A percentile compares a stretch with the other conserved stretches of the same genome.
Evolutionary conservation across 92 coral and sea anemone species (phyloP).

Genomic region (Epizoanthus rinbou): DNA sequence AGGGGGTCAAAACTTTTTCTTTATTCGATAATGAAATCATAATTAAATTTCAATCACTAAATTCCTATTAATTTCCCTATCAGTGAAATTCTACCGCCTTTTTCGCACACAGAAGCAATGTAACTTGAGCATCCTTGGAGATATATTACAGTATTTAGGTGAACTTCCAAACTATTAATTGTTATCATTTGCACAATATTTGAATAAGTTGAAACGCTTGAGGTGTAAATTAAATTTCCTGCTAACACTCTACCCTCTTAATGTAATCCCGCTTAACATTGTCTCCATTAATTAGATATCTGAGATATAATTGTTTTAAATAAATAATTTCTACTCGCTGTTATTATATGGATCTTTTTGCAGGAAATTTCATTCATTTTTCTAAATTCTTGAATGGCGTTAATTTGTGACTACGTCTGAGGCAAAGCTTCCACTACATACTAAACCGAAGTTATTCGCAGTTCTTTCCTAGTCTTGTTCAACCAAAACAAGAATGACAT

Average conservation of each 20-base stretch:
- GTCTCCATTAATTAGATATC: constrained; percentile 1
- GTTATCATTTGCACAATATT: neutral
- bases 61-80: no score
- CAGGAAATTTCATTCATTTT: constrained; percentile 4
- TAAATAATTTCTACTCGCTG: constrained; percentile 2
- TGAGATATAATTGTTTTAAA: neutral
- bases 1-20: constrained; percentile 8
- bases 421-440: neutral
- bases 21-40: constrained; percentile 5
- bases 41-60: constrained; percentile 25
- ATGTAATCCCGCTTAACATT: neutral
- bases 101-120: no score
- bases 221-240: constrained; percentile 28
- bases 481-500: constrained; percentile 11
- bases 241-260: neutral
- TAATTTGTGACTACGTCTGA: neutral
- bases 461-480: constrained; percentile 14
- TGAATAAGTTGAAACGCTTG: neutral
- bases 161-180: neutral
- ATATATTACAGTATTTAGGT: no score
- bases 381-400: neutral
- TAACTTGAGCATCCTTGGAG: no score
- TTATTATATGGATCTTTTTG: neutral
- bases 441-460: constrained; percentile 4
- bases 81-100: no score